A percentile compares a stretch with the other conserved stretches of the same genome.
Evolutionary conservation across 2,113 vertebrate species (phyloP).

Genomic region (Oxyura jamaicensis): DNA sequence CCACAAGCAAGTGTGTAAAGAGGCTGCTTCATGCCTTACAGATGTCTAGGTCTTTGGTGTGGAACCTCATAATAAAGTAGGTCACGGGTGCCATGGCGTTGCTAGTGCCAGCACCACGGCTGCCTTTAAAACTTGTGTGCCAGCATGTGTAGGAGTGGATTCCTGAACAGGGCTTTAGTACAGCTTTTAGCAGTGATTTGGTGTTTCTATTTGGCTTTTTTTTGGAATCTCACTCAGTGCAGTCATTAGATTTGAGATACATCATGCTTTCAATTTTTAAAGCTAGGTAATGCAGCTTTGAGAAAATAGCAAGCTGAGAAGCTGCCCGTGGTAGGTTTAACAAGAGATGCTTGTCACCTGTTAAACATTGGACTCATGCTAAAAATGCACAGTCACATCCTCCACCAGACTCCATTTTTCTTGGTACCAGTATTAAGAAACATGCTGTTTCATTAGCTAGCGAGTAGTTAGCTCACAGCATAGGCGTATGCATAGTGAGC

Average conservation of each 20-base stretch:
- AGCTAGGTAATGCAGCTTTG: not conserved
- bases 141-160: not conserved
- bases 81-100: not conserved
- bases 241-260: not conserved
- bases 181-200: not conserved
- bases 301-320: not conserved
- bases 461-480: not conserved
- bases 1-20: not conserved
- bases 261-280: not conserved
- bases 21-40: not conserved
- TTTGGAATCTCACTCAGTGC: not conserved
- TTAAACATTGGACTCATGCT: not conserved
- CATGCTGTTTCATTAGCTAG: not conserved
- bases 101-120: not conserved
- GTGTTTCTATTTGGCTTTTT: not conserved
- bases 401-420: not conserved
- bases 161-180: not conserved
- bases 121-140: not conserved
- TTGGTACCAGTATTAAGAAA: not conserved
- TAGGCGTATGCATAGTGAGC: not conserved
- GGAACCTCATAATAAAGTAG: not conserved
- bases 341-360: not conserved
- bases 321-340: not conserved
- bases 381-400: not conserved
- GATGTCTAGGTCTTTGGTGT: not conserved